Base-by-base conservation (phyloP, 2,113 vertebrate species). In the Indri indri region DNA sequence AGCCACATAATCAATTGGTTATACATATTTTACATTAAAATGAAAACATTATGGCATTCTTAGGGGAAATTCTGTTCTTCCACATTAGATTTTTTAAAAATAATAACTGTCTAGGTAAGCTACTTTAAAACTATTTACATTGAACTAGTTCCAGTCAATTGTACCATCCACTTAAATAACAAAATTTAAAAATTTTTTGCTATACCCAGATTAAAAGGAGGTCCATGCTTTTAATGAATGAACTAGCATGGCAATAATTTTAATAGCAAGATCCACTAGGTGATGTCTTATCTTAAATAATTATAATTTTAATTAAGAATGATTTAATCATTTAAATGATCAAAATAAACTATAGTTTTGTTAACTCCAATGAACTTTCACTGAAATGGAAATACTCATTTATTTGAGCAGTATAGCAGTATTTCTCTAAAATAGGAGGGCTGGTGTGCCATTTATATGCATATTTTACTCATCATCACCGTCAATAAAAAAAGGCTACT, bases 11-110 rank as follows among this genome's bases (percentile, higher is more conserved):
- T 94, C 22, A 88, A 74, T 50, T 85, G 10, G 3, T 79, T 92
- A 47, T 83, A 59, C 9, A 92, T 74, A 91, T 68, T 83, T 59
- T 63, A 94, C 47, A 3, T 90, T 61, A 6, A 80, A 37, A 86
- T 6, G 14, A 66, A 96, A 98, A 95, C 77, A 25, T 83, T 90
- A 74, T 54, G 22, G 16, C 1, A 74, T 96, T 95, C 63, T 96
- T 47, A 32, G 85, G 47, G 88, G n/a, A 97, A 98, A 92, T 89
- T 77, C 5, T 59, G 12, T 80, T 96, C 7, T 50, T 66, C 47
- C 50, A 42, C 20, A 71, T 88, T 96, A 96, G n/a, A 45, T 61
- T 94, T 74, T 79, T 59, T 45, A 8, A n/a, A 66, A 66, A 54
- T 54, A 88, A 42, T 93, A 88, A 88, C 27, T 66, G 3, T 68